Evolutionary conservation across 2,113 vertebrate species (phyloP).

Genomic region (Melanotaenia duboulayi): DNA sequence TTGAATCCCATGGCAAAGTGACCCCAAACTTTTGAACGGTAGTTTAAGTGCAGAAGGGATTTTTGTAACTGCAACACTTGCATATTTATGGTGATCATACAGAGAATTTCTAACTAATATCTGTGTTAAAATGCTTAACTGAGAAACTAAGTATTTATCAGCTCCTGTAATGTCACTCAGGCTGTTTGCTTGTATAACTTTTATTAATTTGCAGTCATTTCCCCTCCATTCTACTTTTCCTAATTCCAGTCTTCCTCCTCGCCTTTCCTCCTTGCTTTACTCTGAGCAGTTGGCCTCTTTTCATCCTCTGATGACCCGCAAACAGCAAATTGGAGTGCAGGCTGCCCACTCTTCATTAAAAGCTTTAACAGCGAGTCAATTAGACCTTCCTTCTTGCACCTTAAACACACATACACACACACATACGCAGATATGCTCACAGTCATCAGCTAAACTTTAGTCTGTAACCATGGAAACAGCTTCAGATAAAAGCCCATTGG

Average conservation of each 20-base stretch:
- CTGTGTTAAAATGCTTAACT: too few species aligned
- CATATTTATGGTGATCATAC: too few species aligned
- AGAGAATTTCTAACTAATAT: too few species aligned
- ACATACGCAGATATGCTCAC: neutral
- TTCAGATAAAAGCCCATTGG: slow-evolving; percentile 56
- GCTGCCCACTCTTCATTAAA: slow-evolving; percentile 75
- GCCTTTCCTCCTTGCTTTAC: neutral
- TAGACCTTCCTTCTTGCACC: slow-evolving; percentile 64
- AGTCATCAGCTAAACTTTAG: slow-evolving; percentile 31
- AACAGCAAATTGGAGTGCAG: slow-evolving; percentile 74
- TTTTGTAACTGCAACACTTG: too few species aligned
- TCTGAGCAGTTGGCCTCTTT: slow-evolving; percentile 31
- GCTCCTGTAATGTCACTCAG: too few species aligned
- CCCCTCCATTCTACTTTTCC: neutral
- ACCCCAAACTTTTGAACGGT: too few species aligned
- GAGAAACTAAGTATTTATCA: too few species aligned
- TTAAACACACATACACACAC: slow-evolving; percentile 38
- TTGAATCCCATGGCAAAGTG: too few species aligned
- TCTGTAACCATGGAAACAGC: slow-evolving; percentile 69
- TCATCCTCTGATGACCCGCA: slow-evolving; percentile 49
- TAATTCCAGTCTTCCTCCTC: neutral
- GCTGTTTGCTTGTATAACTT: too few species aligned
- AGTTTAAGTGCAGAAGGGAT: too few species aligned
- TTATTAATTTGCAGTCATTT: neutral
- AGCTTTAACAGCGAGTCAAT: slow-evolving; percentile 79